These are phyloP conservation scores for Triplophysa tibetana DNA, from an alignment of 2,113 vertebrate species.

Conservation along the genomic window DNA sequence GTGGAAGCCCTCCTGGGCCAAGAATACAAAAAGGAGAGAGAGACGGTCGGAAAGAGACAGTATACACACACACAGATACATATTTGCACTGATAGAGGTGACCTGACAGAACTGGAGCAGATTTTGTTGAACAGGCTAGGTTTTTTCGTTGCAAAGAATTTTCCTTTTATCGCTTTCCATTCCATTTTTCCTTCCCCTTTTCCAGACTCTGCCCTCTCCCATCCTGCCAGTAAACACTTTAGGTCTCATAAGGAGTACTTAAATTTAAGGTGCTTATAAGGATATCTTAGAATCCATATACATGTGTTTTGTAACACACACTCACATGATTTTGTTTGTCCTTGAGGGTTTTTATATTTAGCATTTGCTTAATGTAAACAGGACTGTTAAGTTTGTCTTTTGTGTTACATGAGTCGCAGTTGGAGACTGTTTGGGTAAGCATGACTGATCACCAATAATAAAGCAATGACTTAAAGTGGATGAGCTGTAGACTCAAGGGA, in stretches of 20 bases:
- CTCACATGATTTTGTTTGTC: no score
- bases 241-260: conserved; percentile 45
- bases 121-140: conserved; percentile 48
- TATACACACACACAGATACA: conserved; percentile 57
- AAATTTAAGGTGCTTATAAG: neutral
- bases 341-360: no score
- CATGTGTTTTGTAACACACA: no score
- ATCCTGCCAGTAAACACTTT: conserved; percentile 39
- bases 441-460: conserved; percentile 39
- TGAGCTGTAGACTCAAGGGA: neutral
- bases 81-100: conserved; percentile 67
- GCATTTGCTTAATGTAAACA: no score
- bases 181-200: no score
- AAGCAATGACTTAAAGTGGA: conserved; percentile 5
- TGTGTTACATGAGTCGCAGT: neutral
- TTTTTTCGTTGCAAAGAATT: conserved; percentile 53
- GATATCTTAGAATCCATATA: no score
- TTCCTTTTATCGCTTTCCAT: conserved; percentile 59
- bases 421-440: conserved; percentile 4
- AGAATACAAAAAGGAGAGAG: conserved; percentile 17
- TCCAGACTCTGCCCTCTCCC: no score
- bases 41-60: conserved; percentile 40
- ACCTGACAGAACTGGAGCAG: conserved; percentile 73
- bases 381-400: no score
- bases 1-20: conserved; percentile 70